These are phyloP conservation scores for Oreortyx pictus DNA, from an alignment of 2,797 vertebrate genomes.

Conservation along the genomic window DNA sequence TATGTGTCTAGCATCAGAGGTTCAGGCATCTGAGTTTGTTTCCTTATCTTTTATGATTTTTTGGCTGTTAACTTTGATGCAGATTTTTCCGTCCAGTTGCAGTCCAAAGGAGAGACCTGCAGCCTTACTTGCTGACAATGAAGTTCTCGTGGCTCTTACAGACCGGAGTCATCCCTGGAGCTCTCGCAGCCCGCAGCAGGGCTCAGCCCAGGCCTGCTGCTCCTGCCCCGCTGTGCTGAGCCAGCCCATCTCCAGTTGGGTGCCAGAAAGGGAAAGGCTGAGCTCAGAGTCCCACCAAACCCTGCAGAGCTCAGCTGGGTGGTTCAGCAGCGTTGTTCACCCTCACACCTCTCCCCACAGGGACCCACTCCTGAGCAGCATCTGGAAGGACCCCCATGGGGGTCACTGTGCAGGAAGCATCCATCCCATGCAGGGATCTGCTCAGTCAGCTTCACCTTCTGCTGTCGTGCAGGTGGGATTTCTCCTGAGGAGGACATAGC, in stretches of 20 bases:
- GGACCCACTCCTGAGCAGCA: neutral
- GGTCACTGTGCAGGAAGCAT: no score
- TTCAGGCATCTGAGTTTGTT: neutral
- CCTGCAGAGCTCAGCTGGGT: neutral
- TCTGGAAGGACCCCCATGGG: neutral
- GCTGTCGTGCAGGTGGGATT: rapidly evolving
- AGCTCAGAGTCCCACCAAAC: rapidly evolving
- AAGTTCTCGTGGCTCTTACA: neutral
- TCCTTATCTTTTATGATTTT: neutral
- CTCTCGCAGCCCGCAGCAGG: neutral
- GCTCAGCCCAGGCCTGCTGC: no score
- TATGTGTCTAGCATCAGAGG: rapidly evolving
- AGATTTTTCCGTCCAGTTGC: neutral
- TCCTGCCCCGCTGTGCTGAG: no score
- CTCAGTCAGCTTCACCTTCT: rapidly evolving
- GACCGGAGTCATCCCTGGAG: neutral
- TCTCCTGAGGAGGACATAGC: neutral
- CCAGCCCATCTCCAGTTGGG: no score
- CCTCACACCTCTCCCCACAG: rapidly evolving
- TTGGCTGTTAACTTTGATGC: neutral
- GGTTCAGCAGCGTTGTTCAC: neutral
- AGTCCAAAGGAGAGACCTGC: neutral
- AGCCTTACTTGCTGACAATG: rapidly evolving
- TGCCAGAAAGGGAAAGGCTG: neutral
- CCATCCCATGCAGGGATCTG: rapidly evolving